These are phyloP conservation scores for Neocloeon triangulifer DNA, from an alignment of 1,140 invertebrate species.

Conservation along the genomic window DNA sequence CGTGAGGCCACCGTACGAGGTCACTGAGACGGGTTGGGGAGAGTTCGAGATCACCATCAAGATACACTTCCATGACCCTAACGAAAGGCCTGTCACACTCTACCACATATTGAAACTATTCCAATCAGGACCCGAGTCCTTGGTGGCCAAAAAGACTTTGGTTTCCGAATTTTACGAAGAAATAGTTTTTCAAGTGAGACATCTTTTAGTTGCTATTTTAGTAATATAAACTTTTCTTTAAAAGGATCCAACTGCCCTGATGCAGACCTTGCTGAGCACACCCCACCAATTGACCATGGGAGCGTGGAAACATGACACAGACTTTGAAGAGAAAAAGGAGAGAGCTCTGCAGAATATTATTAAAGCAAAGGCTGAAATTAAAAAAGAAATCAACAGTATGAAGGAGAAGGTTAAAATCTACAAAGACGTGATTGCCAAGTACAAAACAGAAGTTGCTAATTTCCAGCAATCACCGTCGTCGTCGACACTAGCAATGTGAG, in stretches of 20 bases:
- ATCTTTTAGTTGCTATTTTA: no score
- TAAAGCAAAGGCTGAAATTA: slow-evolving; percentile 61
- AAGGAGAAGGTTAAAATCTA: slow-evolving; percentile 75
- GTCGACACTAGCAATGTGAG: no score
- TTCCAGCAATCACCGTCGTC: no score
- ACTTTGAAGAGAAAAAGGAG: slow-evolving; percentile 84
- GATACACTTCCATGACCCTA: slow-evolving; percentile 93
- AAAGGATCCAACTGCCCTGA: slow-evolving; percentile 78
- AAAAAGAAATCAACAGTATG: slow-evolving; percentile 57
- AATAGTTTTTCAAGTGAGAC: slow-evolving; percentile 90
- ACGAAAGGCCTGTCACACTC: slow-evolving; percentile 83
- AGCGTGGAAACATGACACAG: slow-evolving; percentile 65
- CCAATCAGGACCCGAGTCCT: slow-evolving; percentile 45
- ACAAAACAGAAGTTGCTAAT: slow-evolving; percentile 69
- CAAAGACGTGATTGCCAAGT: slow-evolving; percentile 72
- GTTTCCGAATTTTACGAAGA: slow-evolving; percentile 94
- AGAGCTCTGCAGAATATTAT: slow-evolving; percentile 55
- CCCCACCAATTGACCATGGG: slow-evolving; percentile 50
- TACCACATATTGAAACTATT: slow-evolving; percentile 94
- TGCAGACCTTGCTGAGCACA: slow-evolving; percentile 69
- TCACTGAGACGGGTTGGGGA: slow-evolving; percentile 98
- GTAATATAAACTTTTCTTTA: no score
- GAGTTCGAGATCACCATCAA: slow-evolving; percentile 99
- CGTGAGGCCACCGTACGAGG: slow-evolving; percentile 87
- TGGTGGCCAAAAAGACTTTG: slow-evolving; percentile 48